Conservation (phyloP, 2,113 vertebrate genomes). For the Forbesichthys agassizii region DNA sequence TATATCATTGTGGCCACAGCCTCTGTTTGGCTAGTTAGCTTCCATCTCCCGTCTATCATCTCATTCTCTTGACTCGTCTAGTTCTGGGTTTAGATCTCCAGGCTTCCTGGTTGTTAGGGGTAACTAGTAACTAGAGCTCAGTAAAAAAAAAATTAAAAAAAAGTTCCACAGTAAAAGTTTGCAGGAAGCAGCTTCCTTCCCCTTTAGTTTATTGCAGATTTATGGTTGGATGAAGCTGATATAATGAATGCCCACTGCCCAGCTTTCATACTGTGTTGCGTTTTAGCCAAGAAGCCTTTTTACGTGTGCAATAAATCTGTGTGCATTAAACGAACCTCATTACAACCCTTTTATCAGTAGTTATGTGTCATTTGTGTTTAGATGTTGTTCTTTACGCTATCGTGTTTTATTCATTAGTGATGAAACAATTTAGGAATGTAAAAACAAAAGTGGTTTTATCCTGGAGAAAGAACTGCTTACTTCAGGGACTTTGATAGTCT, state of each 20-base stretch:
- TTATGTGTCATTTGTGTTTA: not conserved
- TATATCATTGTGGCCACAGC: too few relatives aligned
- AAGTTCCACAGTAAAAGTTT: not conserved
- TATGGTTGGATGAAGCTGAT: not conserved
- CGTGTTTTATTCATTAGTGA: not conserved
- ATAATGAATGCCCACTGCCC: not conserved
- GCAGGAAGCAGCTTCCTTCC: slow-evolving; percentile 5
- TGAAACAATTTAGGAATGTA: not conserved
- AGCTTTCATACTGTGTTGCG: too few relatives aligned
- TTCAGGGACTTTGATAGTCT: not conserved
- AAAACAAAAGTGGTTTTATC: not conserved
- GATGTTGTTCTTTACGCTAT: too few relatives aligned
- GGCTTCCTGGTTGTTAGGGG: slow-evolving; percentile 1
- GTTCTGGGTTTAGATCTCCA: not conserved
- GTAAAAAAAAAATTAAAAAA: too few relatives aligned
- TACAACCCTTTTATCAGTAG: not conserved
- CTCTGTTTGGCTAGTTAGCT: too few relatives aligned
- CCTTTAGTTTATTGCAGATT: not conserved
- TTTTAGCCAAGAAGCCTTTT: too few relatives aligned
- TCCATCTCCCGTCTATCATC: not conserved
- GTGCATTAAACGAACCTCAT: not conserved
- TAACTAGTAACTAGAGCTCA: not conserved
- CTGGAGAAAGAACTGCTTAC: not conserved
- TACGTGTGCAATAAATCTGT: too few relatives aligned
- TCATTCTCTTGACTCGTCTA: not conserved